Conservation (phyloP, 2,888 invertebrate species). For the Proisotoma minuta region DNA sequence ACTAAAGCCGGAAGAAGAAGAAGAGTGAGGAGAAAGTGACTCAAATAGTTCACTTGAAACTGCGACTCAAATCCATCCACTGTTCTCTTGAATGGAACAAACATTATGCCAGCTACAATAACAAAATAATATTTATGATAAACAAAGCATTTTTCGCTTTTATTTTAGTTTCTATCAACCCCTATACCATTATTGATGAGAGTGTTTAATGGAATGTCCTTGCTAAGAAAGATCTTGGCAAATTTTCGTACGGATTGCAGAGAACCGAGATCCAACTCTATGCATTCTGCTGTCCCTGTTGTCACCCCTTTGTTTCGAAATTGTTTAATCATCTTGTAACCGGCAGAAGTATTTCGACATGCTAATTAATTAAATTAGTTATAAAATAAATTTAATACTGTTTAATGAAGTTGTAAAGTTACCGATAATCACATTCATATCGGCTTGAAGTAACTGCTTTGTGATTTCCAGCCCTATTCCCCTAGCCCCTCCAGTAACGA, state of each 20-base stretch:
- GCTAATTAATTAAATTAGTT: no score
- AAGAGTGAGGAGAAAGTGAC: background rate
- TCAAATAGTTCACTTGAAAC: background rate
- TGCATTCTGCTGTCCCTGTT: background rate
- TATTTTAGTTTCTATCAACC: no score
- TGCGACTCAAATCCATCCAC: background rate
- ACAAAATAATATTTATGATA: background rate
- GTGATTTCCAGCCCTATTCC: background rate
- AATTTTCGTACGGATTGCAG: background rate
- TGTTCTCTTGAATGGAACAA: background rate
- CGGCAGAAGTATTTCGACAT: background rate
- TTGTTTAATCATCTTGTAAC: background rate
- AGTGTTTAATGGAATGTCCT: background rate
- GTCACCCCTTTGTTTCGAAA: background rate
- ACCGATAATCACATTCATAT: background rate
- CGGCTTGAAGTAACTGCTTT: background rate
- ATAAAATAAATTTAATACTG: no score
- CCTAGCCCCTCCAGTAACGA: background rate
- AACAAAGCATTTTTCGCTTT: no score
- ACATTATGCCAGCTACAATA: background rate
- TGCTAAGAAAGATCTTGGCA: background rate
- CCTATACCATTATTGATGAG: slow-evolving; percentile 1
- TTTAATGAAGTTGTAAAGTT: no score
- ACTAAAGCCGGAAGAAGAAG: background rate
- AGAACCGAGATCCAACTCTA: background rate